Evolutionary conservation across 1,140 invertebrate species (phyloP).

Genomic region (Anthonomus grandis): DNA sequence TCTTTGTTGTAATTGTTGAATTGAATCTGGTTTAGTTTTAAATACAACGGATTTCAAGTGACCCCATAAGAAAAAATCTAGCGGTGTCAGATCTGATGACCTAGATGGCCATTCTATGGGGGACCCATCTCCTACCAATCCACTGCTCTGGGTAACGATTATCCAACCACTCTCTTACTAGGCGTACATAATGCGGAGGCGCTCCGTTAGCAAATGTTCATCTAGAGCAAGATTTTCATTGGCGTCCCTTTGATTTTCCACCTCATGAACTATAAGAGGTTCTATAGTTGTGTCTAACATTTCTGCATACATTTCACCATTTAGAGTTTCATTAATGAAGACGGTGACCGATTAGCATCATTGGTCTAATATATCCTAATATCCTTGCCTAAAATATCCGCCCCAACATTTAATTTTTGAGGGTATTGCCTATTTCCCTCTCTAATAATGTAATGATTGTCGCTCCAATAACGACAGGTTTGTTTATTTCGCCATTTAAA

Average conservation of each 20-base stretch:
- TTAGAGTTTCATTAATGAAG: conserved; percentile 31
- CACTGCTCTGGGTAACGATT: conserved; percentile 43
- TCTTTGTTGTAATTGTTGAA: not conserved
- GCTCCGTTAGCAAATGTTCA: conserved; percentile 21
- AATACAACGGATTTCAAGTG: conserved; percentile 24
- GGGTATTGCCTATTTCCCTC: conserved; percentile 38
- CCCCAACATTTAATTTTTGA: conserved; percentile 44
- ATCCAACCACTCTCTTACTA: conserved; percentile 41
- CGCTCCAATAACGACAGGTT: conserved; percentile 35
- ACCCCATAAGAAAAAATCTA: conserved; percentile 50
- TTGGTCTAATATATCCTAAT: too few species aligned
- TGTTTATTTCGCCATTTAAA: conserved; percentile 27
- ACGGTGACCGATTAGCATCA: conserved; percentile 44
- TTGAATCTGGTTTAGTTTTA: conserved; percentile 6
- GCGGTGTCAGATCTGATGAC: conserved; percentile 46
- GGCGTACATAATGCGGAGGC: conserved; percentile 35
- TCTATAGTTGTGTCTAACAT: too few species aligned
- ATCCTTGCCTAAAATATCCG: conserved; percentile 37
- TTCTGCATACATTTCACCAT: conserved; percentile 20
- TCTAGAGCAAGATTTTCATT: conserved; percentile 4
- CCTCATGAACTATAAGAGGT: conserved; percentile 15
- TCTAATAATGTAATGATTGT: conserved; percentile 36
- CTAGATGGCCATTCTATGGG: conserved; percentile 48
- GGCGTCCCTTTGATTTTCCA: conserved; percentile 20
- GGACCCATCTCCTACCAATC: conserved; percentile 47